These are phyloP conservation scores for Nasonia giraulti DNA, from an alignment of 1,140 invertebrate species.

Conservation along the genomic window DNA sequence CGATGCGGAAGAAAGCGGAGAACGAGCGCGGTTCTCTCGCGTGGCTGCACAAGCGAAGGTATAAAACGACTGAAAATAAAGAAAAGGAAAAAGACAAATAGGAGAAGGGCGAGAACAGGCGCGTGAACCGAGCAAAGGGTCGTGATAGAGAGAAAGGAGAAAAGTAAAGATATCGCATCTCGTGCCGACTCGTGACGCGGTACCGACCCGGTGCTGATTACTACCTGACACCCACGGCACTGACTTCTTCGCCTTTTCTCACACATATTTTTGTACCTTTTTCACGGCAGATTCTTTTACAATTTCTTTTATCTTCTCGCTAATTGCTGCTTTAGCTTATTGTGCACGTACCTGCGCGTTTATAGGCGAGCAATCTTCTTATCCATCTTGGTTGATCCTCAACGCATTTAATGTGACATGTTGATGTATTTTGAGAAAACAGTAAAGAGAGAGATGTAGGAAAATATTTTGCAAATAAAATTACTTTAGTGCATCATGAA, in stretches of 20 bases:
- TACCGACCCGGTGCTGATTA: conserved; percentile 49
- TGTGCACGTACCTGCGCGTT: not conserved
- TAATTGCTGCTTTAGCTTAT: not conserved
- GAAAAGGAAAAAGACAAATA: conserved; percentile 44
- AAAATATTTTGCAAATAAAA: not conserved
- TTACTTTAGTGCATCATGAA: not conserved
- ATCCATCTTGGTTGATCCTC: no score
- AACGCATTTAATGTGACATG: no score
- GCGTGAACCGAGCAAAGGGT: not conserved
- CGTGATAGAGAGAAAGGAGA: conserved; percentile 13
- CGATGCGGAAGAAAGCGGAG: not conserved
- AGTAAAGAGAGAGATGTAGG: not conserved
- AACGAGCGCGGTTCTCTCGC: not conserved
- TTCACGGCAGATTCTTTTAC: not conserved
- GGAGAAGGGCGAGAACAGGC: not conserved
- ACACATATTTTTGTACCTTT: not conserved
- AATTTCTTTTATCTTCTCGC: not conserved
- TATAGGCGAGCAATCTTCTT: no score
- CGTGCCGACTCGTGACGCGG: conserved; percentile 53
- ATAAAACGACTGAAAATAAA: conserved; percentile 7
- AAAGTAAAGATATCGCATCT: conserved; percentile 27
- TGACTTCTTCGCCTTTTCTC: not conserved
- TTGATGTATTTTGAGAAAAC: no score
- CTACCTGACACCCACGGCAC: conserved; percentile 27
- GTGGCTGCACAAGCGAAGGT: not conserved